Base-by-base conservation (phyloP, 92 coral and sea anemone species). In the Epizoanthus fatuus region DNA sequence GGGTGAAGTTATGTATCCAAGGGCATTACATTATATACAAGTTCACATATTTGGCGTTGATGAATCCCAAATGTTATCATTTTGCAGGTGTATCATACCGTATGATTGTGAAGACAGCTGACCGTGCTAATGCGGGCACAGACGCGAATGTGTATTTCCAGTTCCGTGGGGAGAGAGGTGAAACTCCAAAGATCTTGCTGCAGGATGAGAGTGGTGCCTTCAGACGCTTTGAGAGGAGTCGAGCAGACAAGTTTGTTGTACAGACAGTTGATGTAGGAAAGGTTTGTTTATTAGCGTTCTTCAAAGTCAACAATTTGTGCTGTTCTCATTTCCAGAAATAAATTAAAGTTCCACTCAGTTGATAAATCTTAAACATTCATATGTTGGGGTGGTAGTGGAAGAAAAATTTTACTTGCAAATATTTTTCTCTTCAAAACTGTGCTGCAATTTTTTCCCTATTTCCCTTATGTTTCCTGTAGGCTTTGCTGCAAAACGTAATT, bases 181-280 rank as follows among this genome's bases (percentile, higher is more conserved):
- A 93, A 64, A 94, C 98, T n/a, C 95, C 98, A 3, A 90, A 84
- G 81, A 94, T 90, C 74, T 83, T 86, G 8, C 71, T 94, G 57
- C 89, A 86, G 75, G 98, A 94, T 63, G 98, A 92, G 81, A 86
- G 81, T 16, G 87, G 87, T 40, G 84, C 91, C 16, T 94, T 94
- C 38, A 93, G 77, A 81, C 92, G 91, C 55, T 97, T 97, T 88
- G 97, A 93, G 69, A 60, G 87, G 8, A 94, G 95, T 35, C 86
- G 98, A 74, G 99, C 99, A 22, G 99, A 97, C 80, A 89, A 95
- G 90, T 97, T 97, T 85, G 93, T 93, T 47, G 93, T 97, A 14
- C 97, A 95, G 57, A 95, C 99, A 1, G 92, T 86, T 12, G 99
- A 97, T 74, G 96, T 97, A 12, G 99, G 99, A 42, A 95, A 93